A percentile compares a stretch with the other conserved stretches of the same genome.
Evolutionary conservation across 2,888 invertebrate species (phyloP).

Genomic region (Embidobia sp.): DNA sequence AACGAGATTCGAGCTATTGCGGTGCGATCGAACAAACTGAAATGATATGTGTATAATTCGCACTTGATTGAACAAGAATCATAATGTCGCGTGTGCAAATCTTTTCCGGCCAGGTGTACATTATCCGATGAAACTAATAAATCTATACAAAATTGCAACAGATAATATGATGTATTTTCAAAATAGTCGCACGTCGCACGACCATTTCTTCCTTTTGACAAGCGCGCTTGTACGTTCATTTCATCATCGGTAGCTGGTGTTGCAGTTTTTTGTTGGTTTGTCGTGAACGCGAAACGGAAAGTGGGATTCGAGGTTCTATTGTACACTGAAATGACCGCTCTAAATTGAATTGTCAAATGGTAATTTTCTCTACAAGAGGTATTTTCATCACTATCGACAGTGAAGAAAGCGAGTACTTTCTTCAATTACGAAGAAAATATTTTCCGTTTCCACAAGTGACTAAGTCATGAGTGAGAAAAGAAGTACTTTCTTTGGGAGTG

Average conservation of each 20-base stretch:
- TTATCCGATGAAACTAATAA: conserved; percentile 67
- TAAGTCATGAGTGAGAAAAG: too few species aligned
- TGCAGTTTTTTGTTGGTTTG: conserved; percentile 26
- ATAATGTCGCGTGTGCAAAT: conserved; percentile 68
- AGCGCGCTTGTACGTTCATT: conserved; percentile 1
- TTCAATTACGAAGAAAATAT: too few species aligned
- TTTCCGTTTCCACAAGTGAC: too few species aligned
- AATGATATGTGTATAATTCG: conserved; percentile 63
- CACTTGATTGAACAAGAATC: conserved; percentile 65
- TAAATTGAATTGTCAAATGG: too few species aligned
- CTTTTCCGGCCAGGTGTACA: conserved; percentile 70
- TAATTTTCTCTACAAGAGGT: too few species aligned
- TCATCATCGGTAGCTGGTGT: conserved; percentile 16
- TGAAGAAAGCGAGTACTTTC: too few species aligned
- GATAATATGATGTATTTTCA: conserved; percentile 49
- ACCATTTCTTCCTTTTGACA: conserved; percentile 17
- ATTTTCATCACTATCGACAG: neutral
- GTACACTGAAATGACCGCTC: conserved; percentile 11
- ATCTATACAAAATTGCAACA: conserved; percentile 66
- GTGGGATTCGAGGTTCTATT: conserved; percentile 7
- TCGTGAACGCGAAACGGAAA: neutral
- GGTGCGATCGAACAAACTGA: conserved; percentile 59
- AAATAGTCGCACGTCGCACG: conserved; percentile 43
- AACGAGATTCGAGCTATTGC: conserved; percentile 66
- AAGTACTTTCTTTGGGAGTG: too few species aligned